Conservation (phyloP, 2,888 invertebrate species). For the Tetramorium bicarinatum region DNA sequence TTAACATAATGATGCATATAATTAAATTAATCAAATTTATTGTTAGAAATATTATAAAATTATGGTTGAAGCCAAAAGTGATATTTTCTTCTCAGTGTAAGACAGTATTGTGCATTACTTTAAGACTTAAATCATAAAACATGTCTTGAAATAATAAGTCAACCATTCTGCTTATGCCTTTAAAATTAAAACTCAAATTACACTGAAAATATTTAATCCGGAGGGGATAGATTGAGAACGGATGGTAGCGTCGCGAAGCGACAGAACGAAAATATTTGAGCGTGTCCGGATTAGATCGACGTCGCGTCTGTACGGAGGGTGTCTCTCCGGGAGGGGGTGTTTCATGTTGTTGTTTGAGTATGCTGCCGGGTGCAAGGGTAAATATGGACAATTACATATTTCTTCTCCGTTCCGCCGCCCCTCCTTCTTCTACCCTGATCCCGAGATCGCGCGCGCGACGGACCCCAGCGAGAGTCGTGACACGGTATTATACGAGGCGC, state of each 20-base stretch:
- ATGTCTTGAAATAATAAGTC: too few species aligned
- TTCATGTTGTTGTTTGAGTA: conserved; percentile 46
- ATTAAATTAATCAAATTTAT: too few species aligned
- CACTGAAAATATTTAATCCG: background rate
- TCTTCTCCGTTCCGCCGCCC: conserved; percentile 6
- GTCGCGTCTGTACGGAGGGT: conserved; percentile 2
- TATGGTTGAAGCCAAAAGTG: too few species aligned
- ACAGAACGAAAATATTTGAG: conserved; percentile 12
- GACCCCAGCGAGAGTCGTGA: conserved; percentile 59
- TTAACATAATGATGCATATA: too few species aligned
- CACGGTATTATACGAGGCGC: conserved; percentile 58
- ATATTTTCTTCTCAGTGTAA: too few species aligned
- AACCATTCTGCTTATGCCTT: too few species aligned
- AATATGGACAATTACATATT: conserved; percentile 70
- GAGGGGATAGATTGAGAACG: background rate
- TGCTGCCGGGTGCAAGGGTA: conserved; percentile 48
- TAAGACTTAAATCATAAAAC: too few species aligned
- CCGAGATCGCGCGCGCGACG: conserved; percentile 62
- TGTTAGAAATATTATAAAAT: too few species aligned
- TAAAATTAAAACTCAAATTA: background rate
- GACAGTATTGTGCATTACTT: too few species aligned
- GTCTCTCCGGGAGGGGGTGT: background rate
- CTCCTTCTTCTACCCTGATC: conserved; percentile 39
- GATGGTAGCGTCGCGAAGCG: background rate
- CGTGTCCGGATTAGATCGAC: conserved; percentile 17